Evolutionary conservation across 2,113 vertebrate genomes (phyloP).

Genomic region (Nothobranchius furzeri): DNA sequence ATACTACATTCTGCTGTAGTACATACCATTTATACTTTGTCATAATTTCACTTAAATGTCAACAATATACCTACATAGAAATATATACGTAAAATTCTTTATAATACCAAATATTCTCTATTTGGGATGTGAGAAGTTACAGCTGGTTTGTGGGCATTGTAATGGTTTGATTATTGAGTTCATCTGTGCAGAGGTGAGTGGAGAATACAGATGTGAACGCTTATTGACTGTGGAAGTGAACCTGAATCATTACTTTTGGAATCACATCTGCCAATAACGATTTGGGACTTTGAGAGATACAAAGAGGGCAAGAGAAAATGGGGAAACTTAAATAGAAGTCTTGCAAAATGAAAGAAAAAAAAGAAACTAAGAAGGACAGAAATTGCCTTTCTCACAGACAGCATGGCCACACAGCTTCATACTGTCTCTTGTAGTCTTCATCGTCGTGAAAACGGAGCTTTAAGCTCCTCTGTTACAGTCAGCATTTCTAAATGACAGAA

Average conservation of each 20-base stretch:
- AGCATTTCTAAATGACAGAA: conserved; percentile 60
- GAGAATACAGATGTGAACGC: conserved; percentile 35
- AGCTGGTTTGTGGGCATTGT: conserved; percentile 71
- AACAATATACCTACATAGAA: conserved; percentile 85
- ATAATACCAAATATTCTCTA: conserved; percentile 83
- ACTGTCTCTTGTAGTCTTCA: conserved; percentile 66
- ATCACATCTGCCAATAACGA: conserved; percentile 45
- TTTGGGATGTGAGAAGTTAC: conserved; percentile 76
- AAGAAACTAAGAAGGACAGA: conserved; percentile 67
- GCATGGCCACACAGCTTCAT: conserved; percentile 65
- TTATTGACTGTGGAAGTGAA: conserved; percentile 45
- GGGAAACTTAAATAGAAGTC: conserved; percentile 66
- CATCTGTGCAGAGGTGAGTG: conserved; percentile 58
- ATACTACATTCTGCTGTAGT: conserved; percentile 67
- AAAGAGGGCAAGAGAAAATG: conserved; percentile 59
- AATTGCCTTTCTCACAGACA: conserved; percentile 54
- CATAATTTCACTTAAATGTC: conserved; percentile 76
- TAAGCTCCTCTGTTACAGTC: conserved; percentile 53
- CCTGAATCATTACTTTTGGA: conserved; percentile 61
- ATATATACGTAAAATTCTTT: conserved; percentile 83
- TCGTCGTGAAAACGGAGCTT: conserved; percentile 62
- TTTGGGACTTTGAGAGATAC: conserved; percentile 64
- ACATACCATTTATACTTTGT: conserved; percentile 71
- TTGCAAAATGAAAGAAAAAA: conserved; percentile 70
- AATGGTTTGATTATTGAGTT: conserved; percentile 59